These are phyloP conservation scores for Ctenodactylus gundi DNA, from an alignment of 2,113 vertebrate genomes.

Conservation along the genomic window DNA sequence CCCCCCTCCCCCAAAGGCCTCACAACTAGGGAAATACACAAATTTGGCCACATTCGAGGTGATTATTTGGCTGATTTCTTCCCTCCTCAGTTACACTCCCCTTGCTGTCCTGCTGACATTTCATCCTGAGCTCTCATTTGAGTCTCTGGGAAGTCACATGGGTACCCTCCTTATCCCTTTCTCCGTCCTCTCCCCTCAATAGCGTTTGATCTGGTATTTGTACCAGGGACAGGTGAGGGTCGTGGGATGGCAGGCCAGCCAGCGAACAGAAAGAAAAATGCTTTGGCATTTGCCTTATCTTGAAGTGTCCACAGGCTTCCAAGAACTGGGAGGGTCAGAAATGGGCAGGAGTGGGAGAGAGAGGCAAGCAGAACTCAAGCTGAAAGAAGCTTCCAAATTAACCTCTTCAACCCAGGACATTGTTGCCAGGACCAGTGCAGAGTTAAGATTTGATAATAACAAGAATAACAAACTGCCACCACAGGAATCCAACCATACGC, in stretches of 20 bases:
- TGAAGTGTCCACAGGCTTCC: not conserved
- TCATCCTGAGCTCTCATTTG: not conserved
- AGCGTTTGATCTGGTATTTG: not conserved
- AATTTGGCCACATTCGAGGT: not conserved
- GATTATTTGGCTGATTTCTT: not conserved
- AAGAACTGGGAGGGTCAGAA: not conserved
- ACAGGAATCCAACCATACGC: accelerated
- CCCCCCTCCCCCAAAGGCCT: not conserved
- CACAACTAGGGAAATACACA: not conserved
- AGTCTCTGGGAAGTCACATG: not conserved
- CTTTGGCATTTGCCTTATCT: not conserved
- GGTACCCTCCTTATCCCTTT: not conserved
- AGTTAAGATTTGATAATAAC: not conserved
- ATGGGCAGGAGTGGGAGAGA: not conserved
- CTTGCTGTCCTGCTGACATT: not conserved
- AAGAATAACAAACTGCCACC: accelerated
- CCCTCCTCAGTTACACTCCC: not conserved
- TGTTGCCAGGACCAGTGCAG: not conserved
- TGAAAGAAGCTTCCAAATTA: not conserved
- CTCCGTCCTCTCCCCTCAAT: not conserved
- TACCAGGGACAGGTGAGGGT: not conserved
- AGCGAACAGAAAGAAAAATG: accelerated
- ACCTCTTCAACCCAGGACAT: not conserved
- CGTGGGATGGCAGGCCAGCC: not conserved
- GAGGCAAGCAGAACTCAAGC: not conserved